Evolutionary conservation across 2,797 vertebrate genomes (phyloP), one percentile per base, ranked within the genome.

Genomic region (Erethizon dorsatum): DNA sequence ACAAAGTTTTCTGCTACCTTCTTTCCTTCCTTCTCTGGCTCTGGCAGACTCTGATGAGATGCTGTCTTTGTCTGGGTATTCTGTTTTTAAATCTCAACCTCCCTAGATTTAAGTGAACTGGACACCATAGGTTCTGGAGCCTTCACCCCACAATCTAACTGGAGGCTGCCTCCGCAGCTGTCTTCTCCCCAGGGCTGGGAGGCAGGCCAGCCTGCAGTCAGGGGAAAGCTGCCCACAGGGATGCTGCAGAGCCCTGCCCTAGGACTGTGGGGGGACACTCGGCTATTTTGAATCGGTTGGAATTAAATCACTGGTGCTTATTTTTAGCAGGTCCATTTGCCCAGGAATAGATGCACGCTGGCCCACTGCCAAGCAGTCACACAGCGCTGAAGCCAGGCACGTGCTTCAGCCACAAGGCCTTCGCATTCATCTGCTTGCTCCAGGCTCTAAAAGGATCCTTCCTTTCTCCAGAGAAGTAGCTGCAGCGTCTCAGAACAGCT

Each of bases 271-370:
- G 91, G 73, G 78, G 85, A 91, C 83, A 63, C 61, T 63, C 12
- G 17, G 95, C 95, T 97, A 87, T 96, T 96, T 88, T 97, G 83
- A 96, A 96, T 94, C 95, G 95, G 95, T 18, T 89, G 92, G 95
- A 94, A 97, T 95, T 86, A 96, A 94, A 96, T 87, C 61, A 54
- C 94, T 94, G 95, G 88, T 84, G 96, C 56, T 97, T 98, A 98
- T 97, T 98, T 98, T 98, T 97, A 98, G 97, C 92, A 97, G 86
- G 96, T 67, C 94, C 96, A 92, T 96, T 97, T 97, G 94, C 95
- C 94, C 24, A 8, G 69, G 80, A 97, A 94, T 95, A 94, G 92
- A 95, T 37, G 73, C 80, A 54, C 0, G 0, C 69, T 97, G 97
- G 96, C 95, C 47, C 54, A 18, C 2, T 71, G 92, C 97, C 97